Percentiles rank a stretch among this genome's conserved stretches.
Evolutionary conservation across 2,888 invertebrate genomes (phyloP).

Genomic region (Sphaerophoria rueppellii): DNA sequence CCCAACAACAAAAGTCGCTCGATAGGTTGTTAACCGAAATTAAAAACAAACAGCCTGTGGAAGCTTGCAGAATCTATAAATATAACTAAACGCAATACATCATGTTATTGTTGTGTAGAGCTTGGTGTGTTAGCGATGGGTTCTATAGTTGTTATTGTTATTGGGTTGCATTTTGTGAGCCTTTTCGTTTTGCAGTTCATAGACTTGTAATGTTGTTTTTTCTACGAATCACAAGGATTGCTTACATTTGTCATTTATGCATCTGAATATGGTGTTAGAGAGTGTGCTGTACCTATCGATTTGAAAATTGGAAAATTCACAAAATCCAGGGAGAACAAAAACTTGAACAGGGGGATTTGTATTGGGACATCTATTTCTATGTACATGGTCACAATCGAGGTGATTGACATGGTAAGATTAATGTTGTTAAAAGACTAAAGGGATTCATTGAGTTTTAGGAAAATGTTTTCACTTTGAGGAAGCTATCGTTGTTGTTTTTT

Average conservation of each 20-base stretch:
- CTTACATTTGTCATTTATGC: constrained; percentile 57
- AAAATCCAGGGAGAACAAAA: background rate
- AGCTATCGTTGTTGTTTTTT: background rate
- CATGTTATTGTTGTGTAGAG: too few relatives aligned
- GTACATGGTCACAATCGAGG: background rate
- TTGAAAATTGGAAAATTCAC: constrained; percentile 28
- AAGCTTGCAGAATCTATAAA: constrained; percentile 12
- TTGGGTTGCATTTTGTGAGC: constrained; percentile 46
- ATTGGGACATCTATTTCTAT: too few relatives aligned
- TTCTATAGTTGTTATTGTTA: constrained; percentile 35
- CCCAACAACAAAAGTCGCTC: background rate
- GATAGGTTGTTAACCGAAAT: constrained; percentile 54
- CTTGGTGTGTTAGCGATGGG: background rate
- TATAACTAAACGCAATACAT: background rate
- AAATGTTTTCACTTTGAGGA: background rate
- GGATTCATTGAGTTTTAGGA: background rate
- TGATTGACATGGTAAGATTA: constrained; percentile 14
- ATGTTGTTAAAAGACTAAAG: background rate
- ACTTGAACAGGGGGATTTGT: background rate
- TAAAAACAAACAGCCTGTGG: constrained; percentile 62
- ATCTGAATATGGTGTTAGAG: constrained; percentile 3
- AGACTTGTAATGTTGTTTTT: constrained; percentile 1
- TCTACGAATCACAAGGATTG: constrained; percentile 43
- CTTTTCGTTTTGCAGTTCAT: background rate
- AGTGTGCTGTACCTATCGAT: constrained; percentile 25